Evolutionary conservation across 2,113 vertebrate genomes (phyloP).

Genomic region (Lynx canadensis): DNA sequence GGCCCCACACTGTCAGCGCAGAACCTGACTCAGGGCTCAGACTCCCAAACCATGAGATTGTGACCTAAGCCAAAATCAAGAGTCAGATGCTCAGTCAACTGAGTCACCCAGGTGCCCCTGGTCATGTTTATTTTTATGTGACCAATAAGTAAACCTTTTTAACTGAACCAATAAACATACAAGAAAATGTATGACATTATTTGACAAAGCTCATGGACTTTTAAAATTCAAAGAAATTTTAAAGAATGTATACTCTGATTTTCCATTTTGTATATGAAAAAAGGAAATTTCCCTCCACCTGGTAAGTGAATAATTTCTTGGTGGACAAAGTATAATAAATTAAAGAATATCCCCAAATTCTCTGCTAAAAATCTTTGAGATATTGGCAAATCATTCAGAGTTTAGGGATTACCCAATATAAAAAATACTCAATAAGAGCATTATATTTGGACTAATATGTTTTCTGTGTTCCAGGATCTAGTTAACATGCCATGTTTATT

Average conservation of each 20-base stretch:
- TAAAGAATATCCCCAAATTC: background rate
- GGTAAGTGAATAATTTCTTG: background rate
- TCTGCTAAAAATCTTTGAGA: background rate
- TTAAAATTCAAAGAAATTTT: constrained; percentile 25
- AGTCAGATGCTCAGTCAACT: too few species aligned
- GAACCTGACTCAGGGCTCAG: too few species aligned
- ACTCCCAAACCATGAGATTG: too few species aligned
- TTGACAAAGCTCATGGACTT: background rate
- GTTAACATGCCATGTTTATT: background rate
- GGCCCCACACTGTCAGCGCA: too few species aligned
- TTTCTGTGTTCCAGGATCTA: background rate
- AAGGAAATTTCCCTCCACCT: background rate
- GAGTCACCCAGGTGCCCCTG: too few species aligned
- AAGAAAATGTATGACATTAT: background rate
- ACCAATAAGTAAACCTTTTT: background rate
- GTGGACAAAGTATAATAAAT: background rate
- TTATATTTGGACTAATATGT: background rate
- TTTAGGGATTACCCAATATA: background rate
- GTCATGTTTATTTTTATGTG: background rate
- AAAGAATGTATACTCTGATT: background rate
- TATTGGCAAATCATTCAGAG: background rate
- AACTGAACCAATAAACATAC: background rate
- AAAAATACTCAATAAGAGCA: background rate
- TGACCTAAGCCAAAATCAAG: too few species aligned
- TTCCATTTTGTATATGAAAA: background rate